Conservation (phyloP, 1,140 invertebrate species). For the Mya arenaria region DNA sequence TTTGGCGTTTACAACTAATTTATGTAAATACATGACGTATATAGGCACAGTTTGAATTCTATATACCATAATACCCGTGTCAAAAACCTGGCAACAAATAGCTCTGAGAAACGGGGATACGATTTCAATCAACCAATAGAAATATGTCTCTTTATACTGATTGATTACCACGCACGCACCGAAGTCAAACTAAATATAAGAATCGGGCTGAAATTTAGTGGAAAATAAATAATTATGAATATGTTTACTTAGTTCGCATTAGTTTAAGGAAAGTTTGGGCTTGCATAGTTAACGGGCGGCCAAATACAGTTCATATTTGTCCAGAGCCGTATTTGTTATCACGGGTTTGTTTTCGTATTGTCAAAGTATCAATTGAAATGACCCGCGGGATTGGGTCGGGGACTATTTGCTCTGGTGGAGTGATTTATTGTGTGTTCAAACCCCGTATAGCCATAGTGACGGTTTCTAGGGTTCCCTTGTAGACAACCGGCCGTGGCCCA, state of each 20-base stretch:
- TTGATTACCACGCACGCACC: constrained; percentile 6
- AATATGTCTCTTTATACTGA: constrained; percentile 30
- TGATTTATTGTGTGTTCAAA: constrained; percentile 44
- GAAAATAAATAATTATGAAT: constrained; percentile 22
- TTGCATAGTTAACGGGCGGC: no score
- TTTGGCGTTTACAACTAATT: constrained; percentile 44
- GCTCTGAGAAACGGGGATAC: constrained; percentile 10
- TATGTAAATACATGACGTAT: constrained; percentile 33
- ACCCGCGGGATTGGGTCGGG: constrained; percentile 31
- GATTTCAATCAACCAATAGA: not conserved
- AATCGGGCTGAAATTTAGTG: constrained; percentile 36
- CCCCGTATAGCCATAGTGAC: constrained; percentile 23
- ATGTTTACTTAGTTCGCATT: constrained; percentile 52
- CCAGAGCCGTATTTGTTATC: constrained; percentile 31
- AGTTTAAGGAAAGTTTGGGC: no score
- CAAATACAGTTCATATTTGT: constrained; percentile 30
- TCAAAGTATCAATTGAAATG: constrained; percentile 38
- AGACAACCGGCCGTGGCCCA: not conserved
- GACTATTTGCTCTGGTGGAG: constrained; percentile 51
- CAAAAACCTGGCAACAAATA: constrained; percentile 42
- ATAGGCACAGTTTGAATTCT: constrained; percentile 3
- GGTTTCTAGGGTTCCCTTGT: not conserved
- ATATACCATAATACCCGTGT: constrained; percentile 28
- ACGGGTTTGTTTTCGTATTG: constrained; percentile 50
- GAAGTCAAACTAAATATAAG: constrained; percentile 20